Percentiles rank a stretch among this genome's conserved stretches.
phyloP scores from a whole-genome alignment of 30 jellyfish, hydroid and myxozoan genomes.

The Aurelia aurita complex sp. Pacific region DNA sequence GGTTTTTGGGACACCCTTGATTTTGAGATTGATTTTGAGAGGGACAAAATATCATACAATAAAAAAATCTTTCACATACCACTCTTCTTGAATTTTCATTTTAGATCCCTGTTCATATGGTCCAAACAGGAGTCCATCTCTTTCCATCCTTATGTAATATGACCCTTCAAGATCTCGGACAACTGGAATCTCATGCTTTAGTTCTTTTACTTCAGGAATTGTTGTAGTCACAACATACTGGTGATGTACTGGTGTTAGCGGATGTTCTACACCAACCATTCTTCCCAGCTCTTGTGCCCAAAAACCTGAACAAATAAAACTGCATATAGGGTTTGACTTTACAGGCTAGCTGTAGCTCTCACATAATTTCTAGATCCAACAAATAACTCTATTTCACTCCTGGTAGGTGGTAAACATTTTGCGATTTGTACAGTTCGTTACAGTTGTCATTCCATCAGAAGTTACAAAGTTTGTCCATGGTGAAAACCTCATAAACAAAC shows the following conservation, averaged over 20 bases:
- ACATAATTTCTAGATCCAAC: too few species aligned
- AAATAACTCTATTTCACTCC: too few species aligned
- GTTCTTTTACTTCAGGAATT: conserved; percentile 81
- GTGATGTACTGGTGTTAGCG: conserved; percentile 92
- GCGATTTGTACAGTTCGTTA: too few species aligned
- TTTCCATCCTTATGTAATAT: conserved; percentile 84
- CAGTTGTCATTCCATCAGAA: too few species aligned
- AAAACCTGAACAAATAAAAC: conserved; percentile 61
- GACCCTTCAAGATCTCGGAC: conserved; percentile 92
- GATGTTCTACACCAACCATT: conserved; percentile 94
- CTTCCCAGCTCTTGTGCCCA: conserved; percentile 98
- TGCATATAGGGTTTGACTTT: neutral
- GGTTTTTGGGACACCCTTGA: too few species aligned
- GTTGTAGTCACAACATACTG: conserved; percentile 93
- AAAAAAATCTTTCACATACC: conserved; percentile 41
- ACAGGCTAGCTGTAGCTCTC: too few species aligned
- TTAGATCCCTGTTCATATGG: conserved; percentile 86
- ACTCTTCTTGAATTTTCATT: conserved; percentile 92
- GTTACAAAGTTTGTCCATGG: too few species aligned
- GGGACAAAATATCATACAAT: neutral
- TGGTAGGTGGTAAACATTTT: too few species aligned
- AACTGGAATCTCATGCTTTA: conserved; percentile 89
- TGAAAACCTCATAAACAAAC: too few species aligned
- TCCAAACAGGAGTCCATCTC: conserved; percentile 92
- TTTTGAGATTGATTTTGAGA: too few species aligned